These are phyloP conservation scores for Thelaira solivaga DNA, from an alignment of 2,888 invertebrate genomes.

Conservation along the genomic window DNA sequence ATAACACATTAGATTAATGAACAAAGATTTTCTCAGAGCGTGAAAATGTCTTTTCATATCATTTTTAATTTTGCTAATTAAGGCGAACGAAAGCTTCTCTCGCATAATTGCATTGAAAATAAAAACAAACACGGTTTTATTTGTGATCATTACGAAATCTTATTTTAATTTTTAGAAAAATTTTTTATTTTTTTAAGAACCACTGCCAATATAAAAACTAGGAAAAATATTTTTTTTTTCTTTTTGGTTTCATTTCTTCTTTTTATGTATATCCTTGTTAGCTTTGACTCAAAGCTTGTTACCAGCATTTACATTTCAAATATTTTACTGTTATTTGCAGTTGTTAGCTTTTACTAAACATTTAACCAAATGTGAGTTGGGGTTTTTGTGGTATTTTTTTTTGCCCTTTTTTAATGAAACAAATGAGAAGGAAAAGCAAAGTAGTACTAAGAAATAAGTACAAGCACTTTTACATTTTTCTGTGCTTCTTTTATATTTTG, in stretches of 20 bases:
- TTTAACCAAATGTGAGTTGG: slow-evolving; percentile 37
- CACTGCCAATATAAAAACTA: slow-evolving; percentile 23
- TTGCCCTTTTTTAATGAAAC: slow-evolving; percentile 14
- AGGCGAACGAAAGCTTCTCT: too few relatives aligned
- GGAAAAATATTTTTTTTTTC: slow-evolving; percentile 25
- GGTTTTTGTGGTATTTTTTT: slow-evolving; percentile 47
- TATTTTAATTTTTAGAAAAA: too few relatives aligned
- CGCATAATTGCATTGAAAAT: too few relatives aligned
- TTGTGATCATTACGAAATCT: too few relatives aligned
- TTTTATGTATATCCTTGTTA: slow-evolving; percentile 33
- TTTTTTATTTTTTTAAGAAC: slow-evolving; percentile 23
- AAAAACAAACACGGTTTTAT: too few relatives aligned
- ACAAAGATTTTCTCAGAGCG: too few relatives aligned
- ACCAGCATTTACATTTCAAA: slow-evolving; percentile 55
- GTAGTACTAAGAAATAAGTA: slow-evolving; percentile 13
- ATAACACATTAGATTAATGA: too few relatives aligned
- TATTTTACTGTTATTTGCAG: slow-evolving; percentile 56
- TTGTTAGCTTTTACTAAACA: slow-evolving; percentile 31
- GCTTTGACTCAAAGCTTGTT: slow-evolving; percentile 45
- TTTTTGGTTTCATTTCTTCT: too few relatives aligned
- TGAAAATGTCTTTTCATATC: too few relatives aligned
- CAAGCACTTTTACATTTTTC: not conserved
- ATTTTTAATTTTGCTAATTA: too few relatives aligned
- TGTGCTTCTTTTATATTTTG: not conserved
- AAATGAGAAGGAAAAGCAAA: slow-evolving; percentile 28